Conservation (phyloP, 2,113 vertebrate species). For the Hippolais icterina region DNA sequence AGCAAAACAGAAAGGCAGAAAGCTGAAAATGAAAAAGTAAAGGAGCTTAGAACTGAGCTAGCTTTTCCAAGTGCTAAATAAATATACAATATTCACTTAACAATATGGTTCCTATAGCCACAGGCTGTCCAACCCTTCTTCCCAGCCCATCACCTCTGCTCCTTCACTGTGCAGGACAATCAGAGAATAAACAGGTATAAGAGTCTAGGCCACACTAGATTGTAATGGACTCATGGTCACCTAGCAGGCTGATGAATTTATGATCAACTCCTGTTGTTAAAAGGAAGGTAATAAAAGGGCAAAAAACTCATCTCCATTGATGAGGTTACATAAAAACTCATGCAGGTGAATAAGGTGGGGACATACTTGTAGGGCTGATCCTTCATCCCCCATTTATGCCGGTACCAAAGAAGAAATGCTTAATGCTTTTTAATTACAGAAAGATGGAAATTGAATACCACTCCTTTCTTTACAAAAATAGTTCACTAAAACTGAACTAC, state of each 20-base stretch:
- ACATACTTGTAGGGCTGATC: background rate
- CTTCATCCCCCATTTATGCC: background rate
- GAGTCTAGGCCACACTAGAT: background rate
- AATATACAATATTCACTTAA: background rate
- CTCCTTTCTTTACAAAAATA: background rate
- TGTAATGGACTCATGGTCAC: background rate
- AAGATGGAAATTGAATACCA: background rate
- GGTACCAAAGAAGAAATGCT: background rate
- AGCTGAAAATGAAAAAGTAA: background rate
- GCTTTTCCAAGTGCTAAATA: background rate
- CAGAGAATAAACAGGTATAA: background rate
- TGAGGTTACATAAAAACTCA: background rate
- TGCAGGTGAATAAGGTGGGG: background rate
- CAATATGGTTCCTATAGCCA: background rate
- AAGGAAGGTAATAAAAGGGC: background rate
- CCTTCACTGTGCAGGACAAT: background rate
- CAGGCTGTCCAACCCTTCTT: background rate
- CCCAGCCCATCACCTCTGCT: background rate
- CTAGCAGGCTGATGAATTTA: background rate
- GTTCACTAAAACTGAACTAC: background rate
- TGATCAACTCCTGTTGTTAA: background rate
- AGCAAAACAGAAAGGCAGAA: background rate
- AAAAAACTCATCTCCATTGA: background rate
- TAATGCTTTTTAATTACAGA: background rate
- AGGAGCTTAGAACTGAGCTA: background rate